Conservation (phyloP, 2,797 vertebrate species). For the Sphenopsis melanotis region DNA sequence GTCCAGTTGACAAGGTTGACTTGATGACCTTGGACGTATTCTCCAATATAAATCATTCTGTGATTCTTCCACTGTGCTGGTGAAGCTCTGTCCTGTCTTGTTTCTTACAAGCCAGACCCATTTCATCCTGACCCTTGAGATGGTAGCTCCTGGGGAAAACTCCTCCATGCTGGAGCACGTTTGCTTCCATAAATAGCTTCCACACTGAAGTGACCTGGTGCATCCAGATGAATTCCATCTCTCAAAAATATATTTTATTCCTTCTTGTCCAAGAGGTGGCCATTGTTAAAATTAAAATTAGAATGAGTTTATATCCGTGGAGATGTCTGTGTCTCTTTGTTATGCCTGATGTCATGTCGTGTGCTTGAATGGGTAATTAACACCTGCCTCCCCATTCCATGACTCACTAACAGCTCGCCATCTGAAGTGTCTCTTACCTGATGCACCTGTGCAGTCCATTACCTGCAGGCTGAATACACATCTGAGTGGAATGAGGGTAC, state of each 20-base stretch:
- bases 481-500: neutral
- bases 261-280: neutral
- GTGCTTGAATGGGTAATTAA: neutral
- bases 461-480: neutral
- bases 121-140: neutral
- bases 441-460: neutral
- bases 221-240: neutral
- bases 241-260: neutral
- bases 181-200: neutral
- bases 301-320: neutral
- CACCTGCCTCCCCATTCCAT: neutral
- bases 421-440: neutral
- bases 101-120: neutral
- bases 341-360: neutral
- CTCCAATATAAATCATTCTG: neutral
- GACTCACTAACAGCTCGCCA: neutral
- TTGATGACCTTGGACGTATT: neutral
- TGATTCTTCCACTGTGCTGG: neutral
- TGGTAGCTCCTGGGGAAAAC: neutral
- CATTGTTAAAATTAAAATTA: neutral
- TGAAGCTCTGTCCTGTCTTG: neutral
- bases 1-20: neutral
- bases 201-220: neutral
- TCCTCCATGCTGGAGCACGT: neutral
- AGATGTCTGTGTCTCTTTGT: neutral